Base-by-base conservation (phyloP, 2,113 vertebrate species). In the Psilopsiagon aymara region DNA sequence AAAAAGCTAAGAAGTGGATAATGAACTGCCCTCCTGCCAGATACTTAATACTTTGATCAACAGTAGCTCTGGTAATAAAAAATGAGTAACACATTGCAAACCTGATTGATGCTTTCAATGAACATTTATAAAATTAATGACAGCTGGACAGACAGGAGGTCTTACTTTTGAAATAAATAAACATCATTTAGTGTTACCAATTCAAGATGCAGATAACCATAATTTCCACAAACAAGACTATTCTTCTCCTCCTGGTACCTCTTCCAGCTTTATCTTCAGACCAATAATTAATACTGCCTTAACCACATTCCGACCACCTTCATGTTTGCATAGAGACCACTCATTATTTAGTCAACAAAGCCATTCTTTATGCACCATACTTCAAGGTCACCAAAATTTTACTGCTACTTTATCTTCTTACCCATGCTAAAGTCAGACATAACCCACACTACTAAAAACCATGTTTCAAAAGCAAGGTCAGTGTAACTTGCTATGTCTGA, bases 41-140 rank as follows among this genome's bases (percentile, higher is more conserved):
- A 28, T 15, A 49, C 6, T 39, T 3, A 3, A 8, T 10, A 39
- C 6, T 18, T 13, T 41, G 59, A 70, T 44, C n/a, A 23, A 23
- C 8, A 60, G 24, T 78, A 7, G 47, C 8, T 46, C 39, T 73
- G 63, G 11, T 43, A 55, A 53, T 44, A 41, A 31, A 76, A 17
- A 47, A 52, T 3, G 7, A 82, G n/a, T 2, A 60, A 31, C 25
- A 55, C 2, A 0, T 0, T 52, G 83, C 57, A 83, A 75, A 28
- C 9, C 28, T n/a, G 13, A 23, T 2, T 2, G 1, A 3, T 19
- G 53, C 43, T 62, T 43, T 20, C 49, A 37, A 44, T 0, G 1
- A 10, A 21, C 31, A 35, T 43, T 44, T 63, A 21, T 59, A 70
- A 35, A 68, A 23, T 62, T 8, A 5, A 70, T 14, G 14, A 5